Evolutionary conservation across 1,140 invertebrate genomes (phyloP), one percentile per base, ranked within the genome.

Genomic region (Drosophila triauraria): DNA sequence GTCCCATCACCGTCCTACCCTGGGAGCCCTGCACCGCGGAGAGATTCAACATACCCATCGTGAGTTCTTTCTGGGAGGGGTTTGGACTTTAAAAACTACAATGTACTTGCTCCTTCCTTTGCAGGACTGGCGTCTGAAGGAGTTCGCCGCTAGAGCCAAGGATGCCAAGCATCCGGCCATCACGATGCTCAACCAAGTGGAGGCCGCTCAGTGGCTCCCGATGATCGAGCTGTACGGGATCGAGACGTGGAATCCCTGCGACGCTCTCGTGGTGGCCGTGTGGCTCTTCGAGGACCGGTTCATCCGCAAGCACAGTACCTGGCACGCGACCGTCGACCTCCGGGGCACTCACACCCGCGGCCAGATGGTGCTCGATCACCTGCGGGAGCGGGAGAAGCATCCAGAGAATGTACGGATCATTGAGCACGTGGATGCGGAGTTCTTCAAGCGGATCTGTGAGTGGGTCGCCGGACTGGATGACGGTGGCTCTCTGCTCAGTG

Each of bases 1-100:
- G 94, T 69, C 95, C 94, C n/a, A 93, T 96, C 3, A 94, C 92
- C 70, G 91, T 96, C 35, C 82, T 96, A 7, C 95, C 96, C 6
- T 96, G 95, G 95, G 95, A 96, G 91, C 93, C 94, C 3, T 95
- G 94, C 69, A 77, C 94, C 9, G 67, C 82, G 27, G 92, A 93
- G 8, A 69, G 62, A 23, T 88, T 93, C 17, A 72, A 82, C 68
- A 93, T 95, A 47, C 78, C 93, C 56, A 92, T 94, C 76, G 95
- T 95, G 91, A 91, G 93, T 93, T 12, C 32, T 9, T n/a, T 54
- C 9, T 7, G 8, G 27, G 5, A 12, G 30, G 9, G 0, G 23
- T 32, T 17, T 32, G 58, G 1, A 15, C 17, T 17, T 7, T 3
- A 20, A 54, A 1, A 15, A 53, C 17, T 8, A 13, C 3, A 20